Evolutionary conservation across 2,888 invertebrate genomes (phyloP).

Genomic region (Gymnocheta viridis): DNA sequence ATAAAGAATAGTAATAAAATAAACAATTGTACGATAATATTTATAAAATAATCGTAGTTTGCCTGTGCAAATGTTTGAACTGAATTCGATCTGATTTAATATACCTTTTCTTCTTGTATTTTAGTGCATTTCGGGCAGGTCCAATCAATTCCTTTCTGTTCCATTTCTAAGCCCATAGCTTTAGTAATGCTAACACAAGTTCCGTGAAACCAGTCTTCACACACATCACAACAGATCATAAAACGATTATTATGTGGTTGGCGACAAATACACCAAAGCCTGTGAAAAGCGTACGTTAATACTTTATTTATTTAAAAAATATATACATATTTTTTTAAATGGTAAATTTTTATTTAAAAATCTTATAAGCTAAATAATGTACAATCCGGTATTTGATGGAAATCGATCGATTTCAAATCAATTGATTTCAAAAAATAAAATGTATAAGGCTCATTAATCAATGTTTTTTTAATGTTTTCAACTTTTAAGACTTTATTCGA

Average conservation of each 20-base stretch:
- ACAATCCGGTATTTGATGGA: no score
- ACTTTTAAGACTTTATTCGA: no score
- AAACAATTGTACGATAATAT: no score
- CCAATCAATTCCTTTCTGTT: constrained; percentile 93
- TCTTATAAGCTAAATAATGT: no score
- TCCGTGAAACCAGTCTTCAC: constrained; percentile 99
- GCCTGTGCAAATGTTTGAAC: neutral
- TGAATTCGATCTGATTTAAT: neutral
- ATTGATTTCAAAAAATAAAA: no score
- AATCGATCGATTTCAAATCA: no score
- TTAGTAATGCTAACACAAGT: constrained; percentile 97
- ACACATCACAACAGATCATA: constrained; percentile 98
- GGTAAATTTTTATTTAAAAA: no score
- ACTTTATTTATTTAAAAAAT: neutral
- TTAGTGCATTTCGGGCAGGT: constrained; percentile 90
- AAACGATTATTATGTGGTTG: constrained; percentile 97
- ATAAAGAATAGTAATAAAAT: no score
- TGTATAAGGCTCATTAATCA: no score
- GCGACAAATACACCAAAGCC: constrained; percentile 97
- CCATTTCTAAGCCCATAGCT: constrained; percentile 95
- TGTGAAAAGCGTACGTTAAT: constrained; percentile 73
- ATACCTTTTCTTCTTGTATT: constrained; percentile 77
- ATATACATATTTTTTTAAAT: no score
- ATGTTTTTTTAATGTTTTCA: no score
- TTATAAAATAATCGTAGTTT: neutral